These are phyloP conservation scores for Prochilodus magdalenae DNA, from an alignment of 2,113 vertebrate genomes.

Conservation along the genomic window DNA sequence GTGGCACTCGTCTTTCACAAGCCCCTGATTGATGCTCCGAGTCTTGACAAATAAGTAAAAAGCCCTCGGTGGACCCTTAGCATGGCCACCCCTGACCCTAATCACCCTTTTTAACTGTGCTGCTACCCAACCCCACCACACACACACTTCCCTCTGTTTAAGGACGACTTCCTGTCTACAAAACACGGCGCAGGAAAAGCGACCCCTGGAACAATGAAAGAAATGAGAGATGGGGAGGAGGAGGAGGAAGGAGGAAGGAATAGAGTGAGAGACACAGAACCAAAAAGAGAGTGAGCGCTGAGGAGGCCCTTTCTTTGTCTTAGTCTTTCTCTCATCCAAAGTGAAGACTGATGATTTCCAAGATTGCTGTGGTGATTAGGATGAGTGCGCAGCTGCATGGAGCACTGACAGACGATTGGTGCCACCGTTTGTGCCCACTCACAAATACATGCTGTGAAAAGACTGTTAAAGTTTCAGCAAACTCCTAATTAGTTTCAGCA, in stretches of 20 bases:
- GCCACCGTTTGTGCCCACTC: background rate
- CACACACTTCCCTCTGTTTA: slow-evolving; percentile 34
- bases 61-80: background rate
- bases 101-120: slow-evolving; percentile 35
- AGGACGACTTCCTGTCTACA: slow-evolving; percentile 58
- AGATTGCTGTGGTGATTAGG: background rate
- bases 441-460: too few relatives aligned
- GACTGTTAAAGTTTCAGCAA: background rate
- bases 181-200: slow-evolving; percentile 54
- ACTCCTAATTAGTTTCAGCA: background rate
- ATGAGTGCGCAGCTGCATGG: background rate
- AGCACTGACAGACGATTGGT: background rate
- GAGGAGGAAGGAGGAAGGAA: background rate
- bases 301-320: slow-evolving; percentile 28
- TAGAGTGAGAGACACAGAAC: background rate
- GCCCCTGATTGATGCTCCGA: background rate
- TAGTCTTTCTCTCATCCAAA: slow-evolving; percentile 3
- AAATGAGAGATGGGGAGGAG: slow-evolving; percentile 16
- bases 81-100: slow-evolving; percentile 4
- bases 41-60: background rate
- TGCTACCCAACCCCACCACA: background rate
- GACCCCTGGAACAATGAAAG: slow-evolving; percentile 54
- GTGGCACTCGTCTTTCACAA: background rate
- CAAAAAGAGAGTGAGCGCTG: slow-evolving; percentile 3
- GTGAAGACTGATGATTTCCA: slow-evolving; percentile 15